A percentile compares a stretch with the other conserved stretches of the same genome.
Evolutionary conservation across 2,888 invertebrate genomes (phyloP).

Genomic region (Temnothorax ravouxi): DNA sequence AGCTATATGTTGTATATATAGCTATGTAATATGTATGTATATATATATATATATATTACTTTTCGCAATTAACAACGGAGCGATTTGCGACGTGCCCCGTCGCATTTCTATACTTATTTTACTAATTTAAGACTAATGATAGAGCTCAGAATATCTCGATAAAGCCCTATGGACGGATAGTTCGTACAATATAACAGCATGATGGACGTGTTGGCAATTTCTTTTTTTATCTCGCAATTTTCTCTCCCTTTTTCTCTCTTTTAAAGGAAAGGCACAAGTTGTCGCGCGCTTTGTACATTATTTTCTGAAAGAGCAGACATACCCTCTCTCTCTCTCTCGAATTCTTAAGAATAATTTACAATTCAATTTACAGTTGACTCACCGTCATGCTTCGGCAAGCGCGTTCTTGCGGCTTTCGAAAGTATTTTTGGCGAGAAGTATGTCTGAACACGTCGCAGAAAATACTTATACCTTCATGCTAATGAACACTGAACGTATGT

Average conservation of each 20-base stretch:
- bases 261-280: conserved; percentile 82
- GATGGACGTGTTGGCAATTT: conserved; percentile 83
- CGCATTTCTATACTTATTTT: conserved; percentile 47
- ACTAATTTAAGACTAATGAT: conserved; percentile 78
- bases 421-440: conserved; percentile 33
- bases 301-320: conserved; percentile 51
- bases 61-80: conserved; percentile 53
- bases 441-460: conserved; percentile 39
- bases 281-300: conserved; percentile 61
- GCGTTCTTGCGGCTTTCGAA: background rate
- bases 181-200: conserved; percentile 83
- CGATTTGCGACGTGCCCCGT: conserved; percentile 47
- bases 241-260: conserved; percentile 44
- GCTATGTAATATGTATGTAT: conserved; percentile 28
- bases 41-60: conserved; percentile 27
- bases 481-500: conserved; percentile 50
- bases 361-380: conserved; percentile 43
- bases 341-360: conserved; percentile 24
- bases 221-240: conserved; percentile 40
- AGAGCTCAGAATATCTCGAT: conserved; percentile 83
- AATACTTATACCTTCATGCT: conserved; percentile 46
- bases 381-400: background rate
- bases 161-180: conserved; percentile 86
- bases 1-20: conserved; percentile 30
- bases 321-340: background rate